Conservation (phyloP, 2,888 invertebrate species). For the Camponotus fellah region DNA sequence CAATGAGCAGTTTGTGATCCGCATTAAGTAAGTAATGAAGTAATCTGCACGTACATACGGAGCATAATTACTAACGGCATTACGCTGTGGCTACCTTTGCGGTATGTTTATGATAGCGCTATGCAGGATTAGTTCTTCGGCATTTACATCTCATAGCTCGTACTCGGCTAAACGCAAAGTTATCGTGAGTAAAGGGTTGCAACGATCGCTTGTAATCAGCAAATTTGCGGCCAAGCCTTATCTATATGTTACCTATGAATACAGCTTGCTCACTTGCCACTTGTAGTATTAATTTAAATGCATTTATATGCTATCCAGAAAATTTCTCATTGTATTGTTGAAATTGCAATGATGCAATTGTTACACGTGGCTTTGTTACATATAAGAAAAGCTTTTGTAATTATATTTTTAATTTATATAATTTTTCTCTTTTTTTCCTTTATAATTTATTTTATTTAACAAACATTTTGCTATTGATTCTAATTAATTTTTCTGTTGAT, state of each 20-base stretch:
- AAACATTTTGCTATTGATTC: not conserved
- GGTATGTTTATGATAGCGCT: conserved; percentile 45
- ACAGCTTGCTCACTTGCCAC: not conserved
- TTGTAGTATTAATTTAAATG: conserved; percentile 27
- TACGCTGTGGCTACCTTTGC: conserved; percentile 45
- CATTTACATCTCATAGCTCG: conserved; percentile 58
- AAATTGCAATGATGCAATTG: conserved; percentile 50
- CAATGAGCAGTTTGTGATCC: conserved; percentile 35
- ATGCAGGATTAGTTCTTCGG: conserved; percentile 49
- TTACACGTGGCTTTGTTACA: conserved; percentile 37
- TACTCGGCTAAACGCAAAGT: conserved; percentile 53
- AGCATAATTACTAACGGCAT: conserved; percentile 38
- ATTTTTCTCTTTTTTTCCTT: not conserved
- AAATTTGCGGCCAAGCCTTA: conserved; percentile 64
- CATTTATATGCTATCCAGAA: conserved; percentile 48
- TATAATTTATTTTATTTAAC: not conserved
- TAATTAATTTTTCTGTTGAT: not conserved
- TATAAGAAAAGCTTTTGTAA: not conserved
- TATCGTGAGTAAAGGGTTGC: conserved; percentile 54
- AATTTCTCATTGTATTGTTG: conserved; percentile 57
- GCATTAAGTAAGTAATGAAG: conserved; percentile 38
- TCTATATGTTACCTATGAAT: conserved; percentile 44
- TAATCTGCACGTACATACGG: conserved; percentile 36
- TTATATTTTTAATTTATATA: not conserved
- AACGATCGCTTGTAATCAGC: conserved; percentile 64